Percentiles rank a stretch among this genome's conserved stretches.
phyloP scores from a whole-genome alignment of 2,888 invertebrate genomes.

The Tetranychus truncatus region DNA sequence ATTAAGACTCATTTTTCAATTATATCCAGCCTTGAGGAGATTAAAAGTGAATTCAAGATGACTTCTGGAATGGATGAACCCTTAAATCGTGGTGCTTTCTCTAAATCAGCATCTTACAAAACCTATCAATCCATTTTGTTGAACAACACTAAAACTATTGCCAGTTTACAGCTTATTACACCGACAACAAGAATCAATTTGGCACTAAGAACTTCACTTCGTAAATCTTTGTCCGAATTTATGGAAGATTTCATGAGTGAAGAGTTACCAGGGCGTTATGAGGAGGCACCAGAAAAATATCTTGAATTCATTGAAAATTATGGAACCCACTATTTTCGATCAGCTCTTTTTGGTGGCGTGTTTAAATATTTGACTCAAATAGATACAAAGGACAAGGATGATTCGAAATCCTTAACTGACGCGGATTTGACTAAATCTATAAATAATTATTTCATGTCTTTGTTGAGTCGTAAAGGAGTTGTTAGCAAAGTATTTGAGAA shows the following conservation, averaged over 20 bases:
- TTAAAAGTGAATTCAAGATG: not conserved
- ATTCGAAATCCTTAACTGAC: not conserved
- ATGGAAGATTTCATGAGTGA: constrained; percentile 5
- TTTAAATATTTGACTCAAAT: not conserved
- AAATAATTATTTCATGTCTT: constrained; percentile 6
- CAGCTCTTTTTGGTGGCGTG: constrained; percentile 8
- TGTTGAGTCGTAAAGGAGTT: constrained; percentile 10
- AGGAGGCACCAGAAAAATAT: not conserved
- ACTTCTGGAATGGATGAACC: not conserved
- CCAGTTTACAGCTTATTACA: constrained; percentile 1
- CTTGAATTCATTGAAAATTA: constrained; percentile 12
- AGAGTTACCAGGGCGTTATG: constrained; percentile 7
- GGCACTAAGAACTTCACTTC: constrained; percentile 2
- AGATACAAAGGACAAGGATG: not conserved
- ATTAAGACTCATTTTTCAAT: constrained; percentile 1
- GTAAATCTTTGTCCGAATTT: constrained; percentile 5
- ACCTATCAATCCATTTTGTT: not conserved
- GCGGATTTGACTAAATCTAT: not conserved
- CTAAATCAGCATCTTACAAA: not conserved
- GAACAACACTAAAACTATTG: not conserved
- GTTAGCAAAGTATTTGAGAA: constrained; percentile 7
- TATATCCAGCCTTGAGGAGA: not conserved
- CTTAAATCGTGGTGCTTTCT: not conserved
- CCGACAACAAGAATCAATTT: constrained; percentile 4
- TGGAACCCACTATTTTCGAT: constrained; percentile 11